Base-by-base conservation (phyloP, 2,888 invertebrate species). In the Microdon myrmicae region DNA sequence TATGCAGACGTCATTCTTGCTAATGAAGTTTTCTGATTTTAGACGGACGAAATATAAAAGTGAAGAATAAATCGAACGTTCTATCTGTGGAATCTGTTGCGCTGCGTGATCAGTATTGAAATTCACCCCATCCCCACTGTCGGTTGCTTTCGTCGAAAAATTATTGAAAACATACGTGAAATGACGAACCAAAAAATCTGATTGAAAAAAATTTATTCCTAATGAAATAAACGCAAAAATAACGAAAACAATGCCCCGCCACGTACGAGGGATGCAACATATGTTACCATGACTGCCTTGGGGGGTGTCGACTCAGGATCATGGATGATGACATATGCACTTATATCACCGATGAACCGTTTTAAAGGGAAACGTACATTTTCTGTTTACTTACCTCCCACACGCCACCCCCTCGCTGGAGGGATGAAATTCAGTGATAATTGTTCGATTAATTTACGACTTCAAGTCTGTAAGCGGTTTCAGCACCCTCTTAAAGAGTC, bases 81-180 rank as follows among this genome's bases (percentile, higher is more conserved):
- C n/a, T n/a, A n/a, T n/a, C n/a, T n/a, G n/a, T n/a, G n/a, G n/a
- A n/a, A n/a, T n/a, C n/a, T n/a, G n/a, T n/a, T n/a, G n/a, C n/a
- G n/a, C n/a, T 48, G 35, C 9, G 19, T 35, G 48, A 22, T 44
- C 28, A 14, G 9, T 38, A 51, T 51, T 47, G 43, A 60, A 60
- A 55, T 55, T 48, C 54, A 60, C 25, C n/a, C 3, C 37, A 17
- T 17, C 37, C 38, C 38, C 32, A 10, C 10, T 20, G 10, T 16
- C n/a, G 9, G 14, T 13, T 10, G 22, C 23, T 16, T 14, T 28
- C 5, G 16, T 23, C 23, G 34, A 43, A 54, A 66, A 59, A 66
- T 59, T 66, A 66, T 58, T 59, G 43, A 66, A 66, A 59, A 54
- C 53, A 48, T 66, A 54, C 58, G 53, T 66, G 59, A 53, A 66